phyloP scores from a whole-genome alignment of 1,140 invertebrate species.

The Papilio polyxenes region DNA sequence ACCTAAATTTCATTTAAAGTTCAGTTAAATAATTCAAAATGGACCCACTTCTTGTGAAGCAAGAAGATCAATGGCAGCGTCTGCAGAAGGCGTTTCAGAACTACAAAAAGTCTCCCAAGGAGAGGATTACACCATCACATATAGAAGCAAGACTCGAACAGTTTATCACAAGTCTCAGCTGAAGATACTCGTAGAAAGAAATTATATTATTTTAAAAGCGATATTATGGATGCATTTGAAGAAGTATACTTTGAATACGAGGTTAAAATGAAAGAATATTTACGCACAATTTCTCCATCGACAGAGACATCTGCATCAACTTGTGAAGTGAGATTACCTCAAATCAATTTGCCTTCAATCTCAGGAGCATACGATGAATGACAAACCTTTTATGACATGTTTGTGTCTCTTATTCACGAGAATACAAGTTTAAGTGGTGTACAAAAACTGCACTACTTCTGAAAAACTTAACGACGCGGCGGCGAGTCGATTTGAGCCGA shows the following conservation, averaged over 20 bases:
- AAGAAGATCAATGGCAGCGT: background rate
- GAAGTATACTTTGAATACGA: background rate
- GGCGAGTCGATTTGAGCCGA: too few species aligned
- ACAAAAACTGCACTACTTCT: too few species aligned
- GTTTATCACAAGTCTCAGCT: background rate
- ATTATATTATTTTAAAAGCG: background rate
- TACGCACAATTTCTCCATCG: background rate
- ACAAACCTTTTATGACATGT: too few species aligned
- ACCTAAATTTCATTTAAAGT: too few species aligned
- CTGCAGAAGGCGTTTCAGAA: background rate
- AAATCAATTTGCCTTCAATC: background rate
- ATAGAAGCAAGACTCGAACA: background rate
- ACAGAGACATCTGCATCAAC: background rate
- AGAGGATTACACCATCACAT: background rate
- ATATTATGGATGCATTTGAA: background rate
- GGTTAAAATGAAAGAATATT: background rate
- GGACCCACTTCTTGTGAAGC: background rate
- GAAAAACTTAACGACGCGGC: too few species aligned
- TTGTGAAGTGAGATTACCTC: background rate
- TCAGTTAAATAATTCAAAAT: background rate
- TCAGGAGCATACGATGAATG: too few species aligned
- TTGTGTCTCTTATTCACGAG: too few species aligned
- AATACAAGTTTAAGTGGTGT: too few species aligned
- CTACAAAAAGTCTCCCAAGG: background rate
- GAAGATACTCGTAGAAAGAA: background rate